Evolutionary conservation across 2,113 vertebrate species (phyloP), one percentile per base, ranked within the genome.

Genomic region (Chionis minor): DNA sequence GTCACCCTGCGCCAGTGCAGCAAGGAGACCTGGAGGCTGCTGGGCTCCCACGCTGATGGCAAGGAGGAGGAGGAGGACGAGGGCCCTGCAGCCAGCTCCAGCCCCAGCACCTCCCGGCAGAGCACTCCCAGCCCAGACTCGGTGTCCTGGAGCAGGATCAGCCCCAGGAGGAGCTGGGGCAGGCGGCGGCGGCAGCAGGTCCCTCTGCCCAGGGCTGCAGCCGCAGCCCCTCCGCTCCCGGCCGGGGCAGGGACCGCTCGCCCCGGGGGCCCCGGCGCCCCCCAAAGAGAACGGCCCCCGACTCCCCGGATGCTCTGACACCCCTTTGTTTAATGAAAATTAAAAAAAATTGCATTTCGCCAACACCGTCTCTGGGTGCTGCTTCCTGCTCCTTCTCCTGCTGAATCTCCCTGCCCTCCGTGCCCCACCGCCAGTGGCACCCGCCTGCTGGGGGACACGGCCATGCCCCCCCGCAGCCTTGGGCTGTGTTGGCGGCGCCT

Each of bases 391-490:
- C 4, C 38, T 63, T 63, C 62, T 63, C 26, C 38, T 40, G 26
- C 16, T 19, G 26, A 35, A 26, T 40, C 38, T 28, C 35, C 26
- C 59, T 61, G 14, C 5, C 28, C 54, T 23, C 23, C 12, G 13
- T 5, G 7, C 23, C 52, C 12, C 8, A 13, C 12, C 4, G 4
- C 1, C 2, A 12, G 12, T 20, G 35, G 16, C 38, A 28, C 35
- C 26, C 19, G 16, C 61, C 35, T 63, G 35, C 35, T 19, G 23
- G 7, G 61, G 61, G 38, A 8, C 61, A 86, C 8, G 33, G 12
- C 19, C n/a, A 92, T 20, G 74, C 67, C 14, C 1, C 15, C 40
- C 47, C 0, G 0, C 18, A 73, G 2, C 1, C 6, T 8, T 10
- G 6, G 30, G 6, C 17, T 14, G 9, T 54, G 12, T 8, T 5